Base-by-base conservation (phyloP, 2,888 invertebrate genomes). In the Eugnorisma glareosa region DNA sequence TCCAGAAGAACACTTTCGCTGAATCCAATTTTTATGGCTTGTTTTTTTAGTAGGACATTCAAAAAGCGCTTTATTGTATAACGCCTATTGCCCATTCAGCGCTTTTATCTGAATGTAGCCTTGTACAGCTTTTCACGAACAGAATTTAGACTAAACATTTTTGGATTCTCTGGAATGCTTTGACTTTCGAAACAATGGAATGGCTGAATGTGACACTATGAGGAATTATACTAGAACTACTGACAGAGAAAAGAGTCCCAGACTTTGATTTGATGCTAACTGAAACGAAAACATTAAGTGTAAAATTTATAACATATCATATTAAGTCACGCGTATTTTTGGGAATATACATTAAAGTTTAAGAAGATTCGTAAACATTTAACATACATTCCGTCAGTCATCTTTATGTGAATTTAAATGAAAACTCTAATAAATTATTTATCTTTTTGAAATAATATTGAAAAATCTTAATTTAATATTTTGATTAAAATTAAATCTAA, bases 101-200 rank as follows among this genome's bases (percentile, higher is more conserved):
- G 15, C n/a, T 28, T 35, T 24, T 8, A 45, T n/a, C 37, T 37
- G 18, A 73, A 68, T n/a, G 57, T 37, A 48, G 31, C 21, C 8
- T 28, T 28, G 11, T 31, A 67, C n/a, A 31, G 3, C 13, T 11
- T 63, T 57, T 64, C 45, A 43, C 61, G 35, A 35, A 59, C 40
- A 73, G 10, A 48, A 35, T 48, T 78, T 40, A 43, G 21, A 35
- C 8, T 11, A 43, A 68, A 48, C 15, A 63, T 61, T n/a, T 77
- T 48, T 35, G 21, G 2, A 43, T 43, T 63, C 11, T 43, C 31
- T 70, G 73, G 35, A 78, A 73, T 48, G 37, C 54, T 72, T 72
- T 78, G 73, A 18, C 7, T 77, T 21, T 43, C 21, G 8, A 54
- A 45, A 77, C 37, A 72, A 72, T 63, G 63, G n/a, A 15, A 54